A percentile compares a stretch with the other conserved stretches of the same genome.
Conservation (phyloP, 2,113 vertebrate genomes). For the Mustelus asterias region DNA sequence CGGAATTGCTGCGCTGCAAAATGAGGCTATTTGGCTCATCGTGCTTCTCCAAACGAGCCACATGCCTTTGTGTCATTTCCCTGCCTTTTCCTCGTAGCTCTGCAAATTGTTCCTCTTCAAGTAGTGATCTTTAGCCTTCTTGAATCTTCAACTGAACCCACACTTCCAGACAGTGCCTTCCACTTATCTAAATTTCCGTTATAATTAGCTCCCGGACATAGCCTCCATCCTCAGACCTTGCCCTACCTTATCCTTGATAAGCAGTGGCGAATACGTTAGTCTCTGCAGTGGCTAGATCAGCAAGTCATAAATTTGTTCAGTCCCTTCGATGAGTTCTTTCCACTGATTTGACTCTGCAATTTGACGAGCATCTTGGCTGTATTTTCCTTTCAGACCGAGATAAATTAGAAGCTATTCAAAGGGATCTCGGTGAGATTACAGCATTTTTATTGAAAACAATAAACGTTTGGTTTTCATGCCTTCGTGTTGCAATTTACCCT, state of each 20-base stretch:
- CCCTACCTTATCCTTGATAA: background rate
- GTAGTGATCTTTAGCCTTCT: too few relatives aligned
- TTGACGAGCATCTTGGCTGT: background rate
- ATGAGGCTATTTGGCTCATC: too few relatives aligned
- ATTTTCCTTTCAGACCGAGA: background rate
- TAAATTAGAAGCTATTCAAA: conserved; percentile 4
- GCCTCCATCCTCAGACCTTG: background rate
- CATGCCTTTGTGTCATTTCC: too few relatives aligned
- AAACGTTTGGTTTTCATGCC: background rate
- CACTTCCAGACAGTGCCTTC: too few relatives aligned
- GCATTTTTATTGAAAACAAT: background rate
- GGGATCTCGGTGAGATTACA: background rate
- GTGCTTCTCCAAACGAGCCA: too few relatives aligned
- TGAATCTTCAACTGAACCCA: too few relatives aligned
- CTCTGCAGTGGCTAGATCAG: background rate
- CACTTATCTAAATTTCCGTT: background rate
- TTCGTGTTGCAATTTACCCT: background rate
- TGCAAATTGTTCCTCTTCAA: too few relatives aligned
- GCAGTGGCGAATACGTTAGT: background rate
- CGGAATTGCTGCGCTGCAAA: too few relatives aligned
- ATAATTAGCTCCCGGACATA: background rate
- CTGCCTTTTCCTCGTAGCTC: too few relatives aligned
- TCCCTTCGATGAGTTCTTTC: background rate
- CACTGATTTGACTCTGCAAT: background rate
- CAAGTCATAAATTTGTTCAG: background rate